Evolutionary conservation across 1,140 invertebrate species (phyloP).

Genomic region (Habropoda laboriosa): DNA sequence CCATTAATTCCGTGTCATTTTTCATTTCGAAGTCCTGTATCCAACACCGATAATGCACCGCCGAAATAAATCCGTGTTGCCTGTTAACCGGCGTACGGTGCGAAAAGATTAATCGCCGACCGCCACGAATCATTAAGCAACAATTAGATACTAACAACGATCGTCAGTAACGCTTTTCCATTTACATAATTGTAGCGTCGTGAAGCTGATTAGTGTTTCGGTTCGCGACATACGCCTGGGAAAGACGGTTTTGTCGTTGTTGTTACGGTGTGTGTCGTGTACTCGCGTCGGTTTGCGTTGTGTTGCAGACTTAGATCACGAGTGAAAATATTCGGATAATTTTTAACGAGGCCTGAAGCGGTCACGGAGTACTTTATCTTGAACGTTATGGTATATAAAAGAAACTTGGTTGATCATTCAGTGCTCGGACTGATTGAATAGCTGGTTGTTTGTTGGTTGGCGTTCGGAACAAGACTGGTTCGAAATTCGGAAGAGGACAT

Average conservation of each 20-base stretch:
- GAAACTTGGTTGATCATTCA: too few relatives aligned
- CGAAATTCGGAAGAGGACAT: too few relatives aligned
- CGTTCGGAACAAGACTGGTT: too few relatives aligned
- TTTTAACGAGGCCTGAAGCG: too few relatives aligned
- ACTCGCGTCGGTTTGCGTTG: too few relatives aligned
- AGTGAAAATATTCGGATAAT: too few relatives aligned
- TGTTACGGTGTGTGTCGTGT: too few relatives aligned
- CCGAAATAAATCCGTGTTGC: constrained; percentile 35
- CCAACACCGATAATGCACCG: constrained; percentile 33
- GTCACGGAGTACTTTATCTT: too few relatives aligned
- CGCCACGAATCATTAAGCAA: constrained; percentile 41
- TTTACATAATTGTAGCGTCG: constrained; percentile 36
- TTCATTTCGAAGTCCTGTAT: constrained; percentile 26
- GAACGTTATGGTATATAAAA: too few relatives aligned
- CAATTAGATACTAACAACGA: constrained; percentile 41
- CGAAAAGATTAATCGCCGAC: constrained; percentile 42
- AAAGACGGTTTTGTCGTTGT: neutral
- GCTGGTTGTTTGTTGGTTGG: too few relatives aligned
- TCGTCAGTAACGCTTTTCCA: constrained; percentile 42
- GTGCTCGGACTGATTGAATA: too few relatives aligned
- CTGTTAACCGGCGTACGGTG: neutral
- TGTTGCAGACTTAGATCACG: too few relatives aligned
- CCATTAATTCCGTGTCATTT: constrained; percentile 29
- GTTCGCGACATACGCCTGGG: neutral
- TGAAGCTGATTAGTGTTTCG: neutral